Evolutionary conservation across 2,113 vertebrate species (phyloP).

Genomic region (Chascanopsetta lugubris): DNA sequence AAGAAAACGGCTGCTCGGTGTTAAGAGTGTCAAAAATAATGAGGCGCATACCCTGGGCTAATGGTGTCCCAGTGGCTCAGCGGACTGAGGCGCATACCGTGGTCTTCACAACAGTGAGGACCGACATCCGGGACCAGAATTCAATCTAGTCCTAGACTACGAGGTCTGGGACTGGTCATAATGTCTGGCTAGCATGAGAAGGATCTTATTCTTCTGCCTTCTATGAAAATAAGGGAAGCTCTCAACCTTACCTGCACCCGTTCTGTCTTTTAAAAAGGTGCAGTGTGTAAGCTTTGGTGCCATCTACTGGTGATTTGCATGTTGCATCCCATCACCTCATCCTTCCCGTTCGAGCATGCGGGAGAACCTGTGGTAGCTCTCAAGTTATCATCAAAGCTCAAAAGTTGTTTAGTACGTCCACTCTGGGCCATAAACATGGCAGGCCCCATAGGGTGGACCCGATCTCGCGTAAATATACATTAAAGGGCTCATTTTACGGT

Average conservation of each 20-base stretch:
- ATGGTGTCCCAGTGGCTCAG: constrained; percentile 45
- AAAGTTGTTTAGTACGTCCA: too few relatives aligned
- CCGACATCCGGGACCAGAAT: constrained; percentile 23
- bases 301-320: too few relatives aligned
- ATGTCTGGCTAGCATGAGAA: not conserved
- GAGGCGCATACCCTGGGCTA: constrained; percentile 39
- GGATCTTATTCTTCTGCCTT: constrained; percentile 1
- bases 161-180: not conserved
- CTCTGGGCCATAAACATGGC: too few relatives aligned
- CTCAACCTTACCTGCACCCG: not conserved
- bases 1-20: constrained; percentile 65
- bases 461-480: too few relatives aligned
- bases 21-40: constrained; percentile 70
- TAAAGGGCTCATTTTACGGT: too few relatives aligned
- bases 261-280: too few relatives aligned
- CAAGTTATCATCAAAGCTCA: too few relatives aligned
- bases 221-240: constrained; percentile 12
- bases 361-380: too few relatives aligned
- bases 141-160: constrained; percentile 16
- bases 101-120: constrained; percentile 30
- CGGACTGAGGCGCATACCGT: constrained; percentile 16
- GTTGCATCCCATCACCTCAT: too few relatives aligned
- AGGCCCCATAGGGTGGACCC: too few relatives aligned
- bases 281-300: too few relatives aligned
- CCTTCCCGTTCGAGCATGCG: too few relatives aligned